These are phyloP conservation scores for Diplodus puntazzo DNA, from an alignment of 2,797 vertebrate species.

Conservation along the genomic window DNA sequence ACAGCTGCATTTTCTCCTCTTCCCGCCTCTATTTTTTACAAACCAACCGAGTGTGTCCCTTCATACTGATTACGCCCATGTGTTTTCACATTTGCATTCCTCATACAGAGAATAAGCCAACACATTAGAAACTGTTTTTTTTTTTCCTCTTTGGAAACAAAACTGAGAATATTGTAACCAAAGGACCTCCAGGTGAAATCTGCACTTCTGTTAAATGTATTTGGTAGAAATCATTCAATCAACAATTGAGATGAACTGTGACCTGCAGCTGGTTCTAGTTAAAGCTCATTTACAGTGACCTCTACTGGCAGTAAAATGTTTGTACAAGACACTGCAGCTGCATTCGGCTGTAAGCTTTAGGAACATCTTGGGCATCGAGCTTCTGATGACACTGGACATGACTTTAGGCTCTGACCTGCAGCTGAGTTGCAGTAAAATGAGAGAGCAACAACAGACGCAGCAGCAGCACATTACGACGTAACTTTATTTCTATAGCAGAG, in stretches of 20 bases:
- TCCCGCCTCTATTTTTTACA: neutral
- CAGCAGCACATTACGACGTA: no score
- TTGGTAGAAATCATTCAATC: neutral
- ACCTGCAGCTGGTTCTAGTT: neutral
- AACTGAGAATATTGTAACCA: neutral
- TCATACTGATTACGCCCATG: no score
- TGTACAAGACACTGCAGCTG: neutral
- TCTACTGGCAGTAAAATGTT: constrained; percentile 14
- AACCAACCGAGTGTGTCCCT: neutral
- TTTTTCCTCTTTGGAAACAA: neutral
- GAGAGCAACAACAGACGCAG: neutral
- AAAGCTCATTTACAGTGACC: neutral
- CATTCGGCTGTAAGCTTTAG: neutral
- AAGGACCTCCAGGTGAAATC: neutral
- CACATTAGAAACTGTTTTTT: neutral
- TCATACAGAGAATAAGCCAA: neutral
- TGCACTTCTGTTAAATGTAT: neutral
- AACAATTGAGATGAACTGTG: neutral
- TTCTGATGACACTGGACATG: neutral
- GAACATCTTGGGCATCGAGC: neutral
- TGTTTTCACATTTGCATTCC: neutral
- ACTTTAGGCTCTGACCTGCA: neutral
- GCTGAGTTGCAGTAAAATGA: neutral
- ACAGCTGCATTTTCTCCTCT: neutral
- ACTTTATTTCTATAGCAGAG: no score